phyloP scores from a whole-genome alignment of 1,140 invertebrate species.

The Pogonomyrmex barbatus region DNA sequence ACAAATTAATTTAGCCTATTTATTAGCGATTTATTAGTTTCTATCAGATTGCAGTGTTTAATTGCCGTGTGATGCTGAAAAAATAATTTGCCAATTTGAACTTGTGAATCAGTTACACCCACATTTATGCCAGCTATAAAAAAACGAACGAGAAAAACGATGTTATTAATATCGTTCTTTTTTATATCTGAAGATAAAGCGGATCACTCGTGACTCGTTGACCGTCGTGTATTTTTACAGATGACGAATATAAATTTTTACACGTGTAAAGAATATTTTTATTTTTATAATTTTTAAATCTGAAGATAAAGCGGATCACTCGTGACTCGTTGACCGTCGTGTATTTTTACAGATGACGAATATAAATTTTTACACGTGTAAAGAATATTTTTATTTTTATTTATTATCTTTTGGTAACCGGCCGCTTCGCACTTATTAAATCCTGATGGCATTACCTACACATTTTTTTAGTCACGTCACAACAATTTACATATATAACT shows the following conservation, averaged over 20 bases:
- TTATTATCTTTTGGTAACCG: constrained; percentile 2
- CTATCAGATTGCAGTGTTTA: not conserved
- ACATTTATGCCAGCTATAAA: not conserved
- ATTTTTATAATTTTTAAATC: too few relatives aligned
- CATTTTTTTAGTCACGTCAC: constrained; percentile 49
- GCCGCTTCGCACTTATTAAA: not conserved
- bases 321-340: not conserved
- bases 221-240: constrained; percentile 7
- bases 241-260: constrained; percentile 1
- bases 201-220: not conserved
- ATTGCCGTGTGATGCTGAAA: not conserved
- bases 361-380: not conserved
- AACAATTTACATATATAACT: constrained; percentile 60
- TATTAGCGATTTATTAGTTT: not conserved
- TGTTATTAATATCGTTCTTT: constrained; percentile 25
- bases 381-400: not conserved
- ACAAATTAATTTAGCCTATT: not conserved
- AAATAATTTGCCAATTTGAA: not conserved
- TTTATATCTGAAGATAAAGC: constrained; percentile 2
- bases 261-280: not conserved
- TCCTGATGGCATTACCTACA: constrained; percentile 14
- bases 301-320: not conserved
- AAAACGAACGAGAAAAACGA: not conserved
- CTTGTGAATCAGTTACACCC: not conserved
- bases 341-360: constrained; percentile 20